phyloP scores from a whole-genome alignment of 2,113 vertebrate species.

The Lagopus leucura region DNA sequence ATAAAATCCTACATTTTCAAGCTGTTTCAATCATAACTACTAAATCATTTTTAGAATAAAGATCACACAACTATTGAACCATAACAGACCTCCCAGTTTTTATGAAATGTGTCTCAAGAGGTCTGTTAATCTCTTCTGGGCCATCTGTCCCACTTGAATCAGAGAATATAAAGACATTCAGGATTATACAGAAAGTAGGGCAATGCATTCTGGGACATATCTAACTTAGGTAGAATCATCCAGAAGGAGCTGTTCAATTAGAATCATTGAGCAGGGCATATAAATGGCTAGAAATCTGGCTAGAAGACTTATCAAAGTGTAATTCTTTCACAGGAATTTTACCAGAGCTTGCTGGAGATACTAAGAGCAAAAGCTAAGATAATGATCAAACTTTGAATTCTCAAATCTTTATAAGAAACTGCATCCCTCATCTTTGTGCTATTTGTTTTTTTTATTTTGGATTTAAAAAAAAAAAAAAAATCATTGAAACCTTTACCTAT shows the following conservation, averaged over 20 bases:
- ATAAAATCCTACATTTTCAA: slow-evolving; percentile 67
- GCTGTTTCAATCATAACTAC: slow-evolving; percentile 54
- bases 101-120: slow-evolving; percentile 53
- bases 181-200: slow-evolving; percentile 15
- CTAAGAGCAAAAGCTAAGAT: not conserved
- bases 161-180: slow-evolving; percentile 23
- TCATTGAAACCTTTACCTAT: not conserved
- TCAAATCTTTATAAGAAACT: not conserved
- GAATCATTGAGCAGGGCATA: slow-evolving; percentile 20
- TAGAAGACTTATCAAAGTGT: not conserved
- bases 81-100: slow-evolving; percentile 49
- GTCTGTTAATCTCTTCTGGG: slow-evolving; percentile 57
- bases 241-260: slow-evolving; percentile 8
- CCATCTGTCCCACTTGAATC: slow-evolving; percentile 49
- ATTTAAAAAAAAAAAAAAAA: not conserved
- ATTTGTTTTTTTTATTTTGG: rapidly evolving
- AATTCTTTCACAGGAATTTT: not conserved
- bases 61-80: slow-evolving; percentile 62
- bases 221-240: slow-evolving; percentile 1
- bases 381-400: not conserved
- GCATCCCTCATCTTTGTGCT: not conserved
- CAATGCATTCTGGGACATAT: slow-evolving; percentile 33
- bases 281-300: not conserved
- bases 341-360: not conserved
- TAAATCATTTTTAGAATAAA: slow-evolving; percentile 66